Base-by-base conservation (phyloP, 2,888 invertebrate species). In the Drosophila acutilabella region DNA sequence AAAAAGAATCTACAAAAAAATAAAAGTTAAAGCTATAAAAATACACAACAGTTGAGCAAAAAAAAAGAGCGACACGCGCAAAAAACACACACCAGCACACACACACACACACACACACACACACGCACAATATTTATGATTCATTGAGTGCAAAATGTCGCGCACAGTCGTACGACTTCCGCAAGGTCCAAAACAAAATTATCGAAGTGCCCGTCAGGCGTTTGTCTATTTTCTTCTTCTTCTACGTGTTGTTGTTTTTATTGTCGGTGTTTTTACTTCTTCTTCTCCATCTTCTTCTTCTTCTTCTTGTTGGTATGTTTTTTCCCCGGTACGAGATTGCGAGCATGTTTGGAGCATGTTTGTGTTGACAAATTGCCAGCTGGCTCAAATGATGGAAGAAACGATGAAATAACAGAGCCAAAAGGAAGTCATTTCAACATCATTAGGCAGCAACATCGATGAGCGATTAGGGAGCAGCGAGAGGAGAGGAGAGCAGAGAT, bases 141-240 rank as follows among this genome's bases (percentile, higher is more conserved):
- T 78, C 87, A 82, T 78, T 80, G 80, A 80, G 83, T 78, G 82
- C 74, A 82, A 80, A 85, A 74, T 78, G 74, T 78, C 72, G 66
- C 50, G 60, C 44, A 64, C 73, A 73, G 72, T 72, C 62, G 64
- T 84, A 70, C 66, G 68, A 84, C 81, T 82, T 82, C 81, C 84
- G 81, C 47, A 69, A 65, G 64, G 58, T 64, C 53, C 48, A 54
- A 59, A 64, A 59, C 58, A 59, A 72, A 57, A 61, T 71, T 67
- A 73, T 67, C 54, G 42, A 67, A 58, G 33, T 62, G 47, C 45
- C 74, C 16, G 38, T 56, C 53, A 47, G 51, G 18, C 69, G 70
- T 52, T 72, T 73, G 58, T 67, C 58, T 47, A 40, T 26, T 26
- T 30, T 23, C 18, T 38, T 36, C 42, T 16, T 23, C 13, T 53